phyloP scores from a whole-genome alignment of 2,113 vertebrate genomes.

The Elephantulus edwardii region DNA sequence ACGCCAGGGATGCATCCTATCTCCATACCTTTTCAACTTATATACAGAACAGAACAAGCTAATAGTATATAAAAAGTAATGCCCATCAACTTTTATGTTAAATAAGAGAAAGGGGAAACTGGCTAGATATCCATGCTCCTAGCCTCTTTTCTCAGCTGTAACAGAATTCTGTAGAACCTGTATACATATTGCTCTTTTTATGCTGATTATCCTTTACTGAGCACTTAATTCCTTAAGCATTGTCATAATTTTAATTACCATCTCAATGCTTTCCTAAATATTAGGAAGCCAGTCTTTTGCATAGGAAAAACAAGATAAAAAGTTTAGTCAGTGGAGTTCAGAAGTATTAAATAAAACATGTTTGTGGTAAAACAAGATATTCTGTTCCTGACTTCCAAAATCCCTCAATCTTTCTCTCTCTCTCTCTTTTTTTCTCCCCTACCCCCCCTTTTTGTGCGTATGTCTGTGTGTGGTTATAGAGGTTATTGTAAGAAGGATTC shows the following conservation, averaged over 20 bases:
- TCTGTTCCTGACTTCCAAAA: neutral
- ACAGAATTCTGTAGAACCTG: neutral
- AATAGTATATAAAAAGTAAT: neutral
- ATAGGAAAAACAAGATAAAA: neutral
- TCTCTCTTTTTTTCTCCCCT: too few relatives aligned
- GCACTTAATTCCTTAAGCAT: neutral
- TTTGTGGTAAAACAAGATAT: neutral
- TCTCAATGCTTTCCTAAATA: neutral
- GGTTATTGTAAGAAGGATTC: neutral
- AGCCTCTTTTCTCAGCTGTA: neutral
- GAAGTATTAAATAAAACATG: neutral
- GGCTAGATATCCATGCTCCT: neutral
- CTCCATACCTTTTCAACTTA: too few relatives aligned
- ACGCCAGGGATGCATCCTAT: too few relatives aligned
- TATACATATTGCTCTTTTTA: fast-evolving
- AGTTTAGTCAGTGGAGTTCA: neutral
- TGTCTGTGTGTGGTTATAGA: neutral
- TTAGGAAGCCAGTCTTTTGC: neutral
- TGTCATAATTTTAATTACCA: too few relatives aligned
- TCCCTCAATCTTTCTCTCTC: too few relatives aligned
- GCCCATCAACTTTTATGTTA: neutral
- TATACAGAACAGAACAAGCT: too few relatives aligned
- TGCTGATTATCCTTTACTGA: neutral
- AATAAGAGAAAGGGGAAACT: neutral
- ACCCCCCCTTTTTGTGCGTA: neutral